phyloP scores from a whole-genome alignment of 2,888 invertebrate species.

The Theodoxus fluviatilis region DNA sequence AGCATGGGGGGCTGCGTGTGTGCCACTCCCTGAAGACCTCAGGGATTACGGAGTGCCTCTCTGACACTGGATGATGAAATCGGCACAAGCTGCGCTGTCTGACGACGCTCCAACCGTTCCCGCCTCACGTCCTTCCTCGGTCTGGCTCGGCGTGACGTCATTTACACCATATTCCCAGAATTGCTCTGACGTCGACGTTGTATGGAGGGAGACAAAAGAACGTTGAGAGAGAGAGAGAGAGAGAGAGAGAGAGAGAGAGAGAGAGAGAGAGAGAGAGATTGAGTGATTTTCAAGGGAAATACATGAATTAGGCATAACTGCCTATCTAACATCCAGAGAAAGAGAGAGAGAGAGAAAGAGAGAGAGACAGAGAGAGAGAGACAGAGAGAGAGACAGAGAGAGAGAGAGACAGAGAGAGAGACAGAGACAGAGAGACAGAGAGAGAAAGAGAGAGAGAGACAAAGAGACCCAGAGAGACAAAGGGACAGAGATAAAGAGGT shows the following conservation, averaged over 20 bases:
- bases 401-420: neutral
- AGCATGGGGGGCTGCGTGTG: too few species aligned
- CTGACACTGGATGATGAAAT: too few species aligned
- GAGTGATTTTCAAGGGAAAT: neutral
- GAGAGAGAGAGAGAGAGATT: neutral
- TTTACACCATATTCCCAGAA: too few species aligned
- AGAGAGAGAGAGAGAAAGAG: slow-evolving; percentile 23
- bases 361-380: slow-evolving; percentile 14
- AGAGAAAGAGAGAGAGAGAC: slow-evolving; percentile 4
- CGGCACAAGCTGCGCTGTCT: too few species aligned
- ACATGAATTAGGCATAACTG: neutral
- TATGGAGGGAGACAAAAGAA: too few species aligned
- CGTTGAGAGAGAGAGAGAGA: slow-evolving; percentile 22
- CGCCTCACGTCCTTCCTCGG: too few species aligned
- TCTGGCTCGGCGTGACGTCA: too few species aligned
- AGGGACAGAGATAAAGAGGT: neutral
- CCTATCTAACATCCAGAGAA: too few species aligned
- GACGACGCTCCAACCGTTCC: too few species aligned
- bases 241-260: slow-evolving; percentile 27
- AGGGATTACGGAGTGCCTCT: too few species aligned
- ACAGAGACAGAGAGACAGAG: neutral
- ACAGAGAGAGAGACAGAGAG: slow-evolving; percentile 21
- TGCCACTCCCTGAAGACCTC: too few species aligned
- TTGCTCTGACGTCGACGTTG: too few species aligned
- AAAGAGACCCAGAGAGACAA: neutral